These are phyloP conservation scores for Gasterosteus aculeatus DNA, from an alignment of 2,113 vertebrate species.

Conservation along the genomic window DNA sequence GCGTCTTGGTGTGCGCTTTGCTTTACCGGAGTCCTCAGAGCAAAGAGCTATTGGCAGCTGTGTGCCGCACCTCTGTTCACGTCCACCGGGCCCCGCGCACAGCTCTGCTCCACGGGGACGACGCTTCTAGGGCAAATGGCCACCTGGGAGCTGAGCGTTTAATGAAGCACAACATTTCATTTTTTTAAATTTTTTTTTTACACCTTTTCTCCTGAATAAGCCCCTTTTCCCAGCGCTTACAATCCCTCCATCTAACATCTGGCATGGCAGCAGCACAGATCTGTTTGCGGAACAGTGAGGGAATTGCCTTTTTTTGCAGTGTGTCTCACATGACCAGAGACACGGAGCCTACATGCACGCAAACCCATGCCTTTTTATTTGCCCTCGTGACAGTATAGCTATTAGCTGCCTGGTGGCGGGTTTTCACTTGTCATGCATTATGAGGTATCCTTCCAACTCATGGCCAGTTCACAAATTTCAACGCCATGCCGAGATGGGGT, in stretches of 20 bases:
- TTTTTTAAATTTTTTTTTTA: conserved; percentile 4
- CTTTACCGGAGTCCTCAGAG: conserved; percentile 78
- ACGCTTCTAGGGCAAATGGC: conserved; percentile 64
- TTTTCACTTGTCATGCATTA: conserved; percentile 65
- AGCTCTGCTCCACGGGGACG: conserved; percentile 59
- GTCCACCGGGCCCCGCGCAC: conserved; percentile 35
- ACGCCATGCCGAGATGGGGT: conserved; percentile 42
- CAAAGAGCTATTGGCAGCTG: conserved; percentile 72
- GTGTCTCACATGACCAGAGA: conserved; percentile 56
- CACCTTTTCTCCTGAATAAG: conserved; percentile 28
- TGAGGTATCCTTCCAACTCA: conserved; percentile 64
- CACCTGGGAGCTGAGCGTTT: conserved; percentile 53
- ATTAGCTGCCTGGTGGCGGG: conserved; percentile 68
- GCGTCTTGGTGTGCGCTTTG: conserved; percentile 70
- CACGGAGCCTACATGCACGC: conserved; percentile 54
- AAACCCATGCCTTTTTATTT: conserved; percentile 73
- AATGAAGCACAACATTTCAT: conserved; percentile 59
- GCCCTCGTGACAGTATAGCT: conserved; percentile 63
- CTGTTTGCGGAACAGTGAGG: conserved; percentile 32
- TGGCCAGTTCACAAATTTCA: conserved; percentile 65
- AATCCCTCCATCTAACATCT: conserved; percentile 61
- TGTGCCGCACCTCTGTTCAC: conserved; percentile 40
- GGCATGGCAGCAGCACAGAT: conserved; percentile 39
- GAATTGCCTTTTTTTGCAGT: conserved; percentile 56
- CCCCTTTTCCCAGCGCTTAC: conserved; percentile 28